phyloP scores from a whole-genome alignment of 1,140 invertebrate genomes.

The Campoletis sonorensis region DNA sequence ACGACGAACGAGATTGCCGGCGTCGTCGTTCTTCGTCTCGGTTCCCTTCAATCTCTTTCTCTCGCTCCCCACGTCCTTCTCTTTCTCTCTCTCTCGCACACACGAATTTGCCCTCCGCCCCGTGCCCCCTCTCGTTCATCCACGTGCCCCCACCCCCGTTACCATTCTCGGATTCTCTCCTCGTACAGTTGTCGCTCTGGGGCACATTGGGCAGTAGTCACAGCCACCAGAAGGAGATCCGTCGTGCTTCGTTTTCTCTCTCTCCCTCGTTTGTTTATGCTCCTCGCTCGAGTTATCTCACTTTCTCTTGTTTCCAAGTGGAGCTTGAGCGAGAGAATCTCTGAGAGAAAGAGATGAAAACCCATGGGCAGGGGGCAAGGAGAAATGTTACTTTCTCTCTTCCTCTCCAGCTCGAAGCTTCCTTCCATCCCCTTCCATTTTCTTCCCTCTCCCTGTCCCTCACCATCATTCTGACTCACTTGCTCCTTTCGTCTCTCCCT shows the following conservation, averaged over 20 bases:
- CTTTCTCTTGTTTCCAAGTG: background rate
- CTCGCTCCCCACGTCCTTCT: conserved; percentile 23
- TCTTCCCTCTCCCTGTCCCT: background rate
- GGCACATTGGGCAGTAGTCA: conserved; percentile 14
- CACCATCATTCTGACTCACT: background rate
- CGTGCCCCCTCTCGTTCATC: conserved; percentile 43
- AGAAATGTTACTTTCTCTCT: conserved; percentile 10
- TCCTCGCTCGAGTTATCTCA: background rate
- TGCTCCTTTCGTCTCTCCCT: background rate
- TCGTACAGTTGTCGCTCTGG: conserved; percentile 15
- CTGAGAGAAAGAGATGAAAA: conserved; percentile 8
- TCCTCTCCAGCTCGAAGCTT: conserved; percentile 44
- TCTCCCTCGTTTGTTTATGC: conserved; percentile 7
- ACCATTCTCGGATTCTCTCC: conserved; percentile 10
- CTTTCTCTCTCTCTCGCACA: conserved; percentile 13
- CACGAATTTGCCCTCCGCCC: background rate
- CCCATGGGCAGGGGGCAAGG: background rate
- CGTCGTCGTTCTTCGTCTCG: conserved; percentile 41
- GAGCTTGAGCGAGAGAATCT: background rate
- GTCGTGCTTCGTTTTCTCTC: conserved; percentile 32
- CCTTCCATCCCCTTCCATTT: background rate
- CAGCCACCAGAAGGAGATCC: background rate
- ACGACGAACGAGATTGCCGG: conserved; percentile 41
- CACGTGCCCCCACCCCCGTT: conserved; percentile 24
- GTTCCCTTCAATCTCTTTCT: conserved; percentile 36